A percentile compares a stretch with the other conserved stretches of the same genome.
Evolutionary conservation across 2,113 vertebrate genomes (phyloP).

Genomic region (Periophthalmus modestus): DNA sequence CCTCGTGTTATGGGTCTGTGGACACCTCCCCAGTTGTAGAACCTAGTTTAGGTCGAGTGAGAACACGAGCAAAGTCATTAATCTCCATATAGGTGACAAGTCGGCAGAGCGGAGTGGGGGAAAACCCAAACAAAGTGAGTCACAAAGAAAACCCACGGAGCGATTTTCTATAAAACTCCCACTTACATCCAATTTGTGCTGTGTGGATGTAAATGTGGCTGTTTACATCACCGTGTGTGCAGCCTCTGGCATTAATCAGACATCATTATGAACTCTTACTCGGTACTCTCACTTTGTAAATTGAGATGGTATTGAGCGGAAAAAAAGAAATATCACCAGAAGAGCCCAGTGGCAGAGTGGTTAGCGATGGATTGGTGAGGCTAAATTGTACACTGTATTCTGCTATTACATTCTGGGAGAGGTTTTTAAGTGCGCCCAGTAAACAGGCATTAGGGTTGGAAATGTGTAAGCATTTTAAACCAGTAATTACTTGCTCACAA

Average conservation of each 20-base stretch:
- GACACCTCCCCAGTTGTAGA: slow-evolving; percentile 34
- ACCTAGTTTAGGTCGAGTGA: slow-evolving; percentile 49
- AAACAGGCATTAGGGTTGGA: background rate
- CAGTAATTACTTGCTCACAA: background rate
- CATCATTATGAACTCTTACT: background rate
- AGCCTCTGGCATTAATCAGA: background rate
- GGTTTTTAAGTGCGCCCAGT: background rate
- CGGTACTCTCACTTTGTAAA: background rate
- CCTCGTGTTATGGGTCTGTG: slow-evolving; percentile 40
- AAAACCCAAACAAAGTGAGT: slow-evolving; percentile 41
- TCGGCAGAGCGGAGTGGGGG: slow-evolving; percentile 33
- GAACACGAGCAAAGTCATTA: slow-evolving; percentile 67
- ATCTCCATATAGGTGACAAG: slow-evolving; percentile 72
- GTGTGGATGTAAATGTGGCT: slow-evolving; percentile 22
- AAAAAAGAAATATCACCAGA: background rate
- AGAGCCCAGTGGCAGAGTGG: background rate
- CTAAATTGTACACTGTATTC: background rate
- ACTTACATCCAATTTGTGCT: slow-evolving; percentile 60
- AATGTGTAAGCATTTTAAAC: background rate
- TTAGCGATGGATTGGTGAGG: background rate
- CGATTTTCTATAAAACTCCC: slow-evolving; percentile 26
- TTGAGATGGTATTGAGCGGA: background rate
- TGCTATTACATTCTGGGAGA: background rate
- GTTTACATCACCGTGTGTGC: background rate
- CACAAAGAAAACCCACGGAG: slow-evolving; percentile 40